phyloP scores from a whole-genome alignment of 2,797 vertebrate genomes.

The Ciconia nigra region DNA sequence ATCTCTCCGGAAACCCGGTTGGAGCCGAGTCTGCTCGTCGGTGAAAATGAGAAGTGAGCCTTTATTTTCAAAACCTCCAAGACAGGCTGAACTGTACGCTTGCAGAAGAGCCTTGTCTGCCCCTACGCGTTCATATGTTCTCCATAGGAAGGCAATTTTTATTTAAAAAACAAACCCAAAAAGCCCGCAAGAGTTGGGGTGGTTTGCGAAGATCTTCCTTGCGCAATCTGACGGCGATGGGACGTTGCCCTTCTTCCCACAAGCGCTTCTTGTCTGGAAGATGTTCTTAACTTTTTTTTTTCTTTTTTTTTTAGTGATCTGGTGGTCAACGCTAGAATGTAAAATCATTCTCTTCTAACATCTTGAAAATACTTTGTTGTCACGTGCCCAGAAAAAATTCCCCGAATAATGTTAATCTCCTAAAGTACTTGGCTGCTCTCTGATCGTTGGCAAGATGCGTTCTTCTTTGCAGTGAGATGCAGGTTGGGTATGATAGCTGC shows the following conservation, averaged over 20 bases:
- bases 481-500: neutral
- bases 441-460: fast-evolving
- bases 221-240: fast-evolving
- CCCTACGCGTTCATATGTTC: fast-evolving
- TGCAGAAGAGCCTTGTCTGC: neutral
- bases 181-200: neutral
- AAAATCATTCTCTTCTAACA: neutral
- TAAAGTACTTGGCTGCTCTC: neutral
- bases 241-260: neutral
- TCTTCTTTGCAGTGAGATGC: neutral
- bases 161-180: neutral
- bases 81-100: fast-evolving
- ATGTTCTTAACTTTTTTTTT: neutral
- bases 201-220: neutral
- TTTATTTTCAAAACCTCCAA: neutral
- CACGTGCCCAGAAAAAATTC: too few relatives aligned
- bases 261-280: neutral
- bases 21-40: neutral
- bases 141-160: neutral
- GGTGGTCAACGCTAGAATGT: neutral
- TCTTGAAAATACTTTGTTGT: neutral
- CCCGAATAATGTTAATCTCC: neutral
- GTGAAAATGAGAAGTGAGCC: neutral
- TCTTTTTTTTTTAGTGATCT: too few relatives aligned
- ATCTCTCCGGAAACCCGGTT: neutral